These are phyloP conservation scores for Polyommatus icarus DNA, from an alignment of 2,888 invertebrate species.

Conservation along the genomic window DNA sequence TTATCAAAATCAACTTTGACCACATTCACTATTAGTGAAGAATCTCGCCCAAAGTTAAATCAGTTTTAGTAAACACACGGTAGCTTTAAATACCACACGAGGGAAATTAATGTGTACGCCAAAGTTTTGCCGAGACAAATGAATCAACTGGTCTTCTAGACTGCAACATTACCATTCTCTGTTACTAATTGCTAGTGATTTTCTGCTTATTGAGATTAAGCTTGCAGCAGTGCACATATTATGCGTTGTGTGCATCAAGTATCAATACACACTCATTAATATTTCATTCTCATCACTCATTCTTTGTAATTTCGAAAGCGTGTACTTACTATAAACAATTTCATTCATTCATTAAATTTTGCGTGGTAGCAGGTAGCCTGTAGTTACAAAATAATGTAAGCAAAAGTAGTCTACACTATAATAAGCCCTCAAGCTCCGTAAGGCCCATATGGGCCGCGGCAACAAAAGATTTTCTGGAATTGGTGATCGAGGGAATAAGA, in stretches of 20 bases:
- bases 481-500: no score
- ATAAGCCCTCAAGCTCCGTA: no score
- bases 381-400: no score
- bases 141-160: slow-evolving; percentile 28
- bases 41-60: slow-evolving; percentile 10
- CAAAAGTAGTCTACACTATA: no score
- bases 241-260: neutral
- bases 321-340: no score
- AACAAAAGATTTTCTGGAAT: no score
- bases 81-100: slow-evolving; percentile 18
- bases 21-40: neutral
- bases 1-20: slow-evolving; percentile 1
- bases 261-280: no score
- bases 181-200: slow-evolving; percentile 30
- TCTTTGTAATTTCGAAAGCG: no score
- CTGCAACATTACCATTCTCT: slow-evolving; percentile 26
- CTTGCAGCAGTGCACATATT: neutral
- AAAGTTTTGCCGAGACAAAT: slow-evolving; percentile 26
- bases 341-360: no score
- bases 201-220: slow-evolving; percentile 28
- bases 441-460: no score
- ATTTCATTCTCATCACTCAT: no score
- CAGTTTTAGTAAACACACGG: slow-evolving; percentile 16
- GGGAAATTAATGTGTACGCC: slow-evolving; percentile 28
- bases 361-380: no score